Base-by-base conservation (phyloP, 1,140 invertebrate species). In the Agraylea sexmaculata region DNA sequence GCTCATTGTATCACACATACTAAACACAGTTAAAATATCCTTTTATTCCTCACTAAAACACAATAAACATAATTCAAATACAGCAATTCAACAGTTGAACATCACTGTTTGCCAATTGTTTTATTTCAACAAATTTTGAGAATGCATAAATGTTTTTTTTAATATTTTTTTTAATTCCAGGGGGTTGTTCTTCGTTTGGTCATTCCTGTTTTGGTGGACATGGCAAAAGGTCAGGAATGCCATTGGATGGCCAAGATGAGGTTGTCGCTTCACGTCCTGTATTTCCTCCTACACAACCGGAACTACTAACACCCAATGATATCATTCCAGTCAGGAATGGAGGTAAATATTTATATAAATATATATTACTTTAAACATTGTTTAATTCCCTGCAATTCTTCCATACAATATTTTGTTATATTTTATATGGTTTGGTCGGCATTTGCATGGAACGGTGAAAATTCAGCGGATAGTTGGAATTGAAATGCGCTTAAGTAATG, bases 151-250 rank as follows among this genome's bases (percentile, higher is more conserved):
- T 7, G 7, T 7, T 8, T 27, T 46, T 34, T 19, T 46, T 17
- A 15, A 35, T 37, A 40, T 39, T 29, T 40, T 39, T 43, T 45
- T 43, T 17, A 20, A 31, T 64, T 60, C 8, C 53, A 77, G 75
- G 72, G 29, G 72, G 73, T 5, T 78, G 75, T 48, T 70, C 71
- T 4, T 64, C 70, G 0, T 77, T 74, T 33, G 76, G 75, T 0
- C 75, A 78, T 45, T 75, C 75, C 0, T 78, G 76, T 52, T 77
- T 69, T 41, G 75, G 76, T 8, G 76, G 73, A 0, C 73, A 77
- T 41, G 76, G 76, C 0, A 78, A 78, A 50, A 61, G 75, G 41
- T 73, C 73, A 1, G 67, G n/a, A n/a, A 69, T 16, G 58, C 61
- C 16, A 52, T 55, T 7, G 35, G 47, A 1, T 1, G 60, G 58